Base-by-base conservation (phyloP, 1,140 invertebrate species). In the Zaprionus taronus region DNA sequence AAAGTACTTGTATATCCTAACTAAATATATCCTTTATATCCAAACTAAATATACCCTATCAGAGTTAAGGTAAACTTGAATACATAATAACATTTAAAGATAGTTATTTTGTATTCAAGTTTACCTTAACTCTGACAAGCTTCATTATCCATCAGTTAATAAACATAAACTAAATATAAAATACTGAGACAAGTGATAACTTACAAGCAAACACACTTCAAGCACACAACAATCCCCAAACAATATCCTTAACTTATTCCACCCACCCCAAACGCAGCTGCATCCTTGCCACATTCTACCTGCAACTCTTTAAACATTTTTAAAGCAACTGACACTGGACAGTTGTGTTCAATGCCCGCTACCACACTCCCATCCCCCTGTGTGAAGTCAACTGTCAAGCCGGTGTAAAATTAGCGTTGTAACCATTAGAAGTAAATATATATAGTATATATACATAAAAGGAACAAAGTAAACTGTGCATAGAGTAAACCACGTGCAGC, bases 361-460 rank as follows among this genome's bases (percentile, higher is more conserved):
- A 44, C 44, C 20, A 15, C 34, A 41, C 44, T 62, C 41, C 17
- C 20, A 5, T 12, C 38, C 34, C 28, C 60, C 15, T 57, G 28
- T 72, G 66, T 72, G 72, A 69, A 81, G 75, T 90, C 77, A 82
- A 81, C 81, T 85, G 79, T 85, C 86, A 82, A 91, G 73, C 26
- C 77, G 76, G 68, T 75, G 86, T 67, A 75, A 90, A 90, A 90
- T 90, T 90, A 91, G 86, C 73, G 62, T 64, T 83, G 77, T 77
- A 84, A 75, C 76, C 68, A 55, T 69, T 76, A 70, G 67, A 70
- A 62, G 53, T 72, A 65, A 60, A 74, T 74, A 60, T n/a, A 53
- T 62, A 77, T 15, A 55, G 2, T 36, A n/a, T 14, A 38, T 67
- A 73, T 34, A 68, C 4, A 47, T 47, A 47, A 44, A 44, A 47